Evolutionary conservation across 2,113 vertebrate genomes (phyloP).

Genomic region (Kryptolebias marmoratus): DNA sequence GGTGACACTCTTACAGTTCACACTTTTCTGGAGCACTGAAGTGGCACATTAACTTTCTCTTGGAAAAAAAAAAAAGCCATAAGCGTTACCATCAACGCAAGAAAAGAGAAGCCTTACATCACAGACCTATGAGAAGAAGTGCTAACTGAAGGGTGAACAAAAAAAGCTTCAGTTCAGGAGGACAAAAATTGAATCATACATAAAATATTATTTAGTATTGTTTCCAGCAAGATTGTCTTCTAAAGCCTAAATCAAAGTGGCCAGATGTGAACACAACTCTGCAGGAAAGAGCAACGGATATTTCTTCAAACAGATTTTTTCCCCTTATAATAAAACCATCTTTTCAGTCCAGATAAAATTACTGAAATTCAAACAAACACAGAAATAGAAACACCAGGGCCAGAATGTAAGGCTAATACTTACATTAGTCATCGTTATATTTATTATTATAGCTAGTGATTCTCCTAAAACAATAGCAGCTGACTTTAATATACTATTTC

Average conservation of each 20-base stretch:
- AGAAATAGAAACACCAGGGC: too few species aligned
- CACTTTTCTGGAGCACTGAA: not conserved
- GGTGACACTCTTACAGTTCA: not conserved
- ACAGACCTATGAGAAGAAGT: not conserved
- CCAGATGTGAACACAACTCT: not conserved
- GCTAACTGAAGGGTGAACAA: not conserved
- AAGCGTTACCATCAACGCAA: not conserved
- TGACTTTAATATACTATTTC: too few species aligned
- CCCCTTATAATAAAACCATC: too few species aligned
- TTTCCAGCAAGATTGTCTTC: not conserved
- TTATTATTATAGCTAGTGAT: too few species aligned
- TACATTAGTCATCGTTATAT: too few species aligned
- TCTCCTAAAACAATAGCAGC: too few species aligned
- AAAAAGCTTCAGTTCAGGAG: too few species aligned
- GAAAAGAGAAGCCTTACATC: not conserved
- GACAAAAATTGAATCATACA: not conserved
- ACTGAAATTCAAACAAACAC: too few species aligned
- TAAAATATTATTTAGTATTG: not conserved
- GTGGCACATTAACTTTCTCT: slow-evolving; percentile 1
- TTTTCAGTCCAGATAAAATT: too few species aligned
- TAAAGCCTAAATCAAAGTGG: not conserved
- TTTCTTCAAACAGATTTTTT: not conserved
- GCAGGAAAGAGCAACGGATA: not conserved
- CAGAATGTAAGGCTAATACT: too few species aligned
- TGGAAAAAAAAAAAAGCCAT: not conserved